Evolutionary conservation across 2,888 invertebrate genomes (phyloP).

Genomic region (Lacanobia wlatinum): DNA sequence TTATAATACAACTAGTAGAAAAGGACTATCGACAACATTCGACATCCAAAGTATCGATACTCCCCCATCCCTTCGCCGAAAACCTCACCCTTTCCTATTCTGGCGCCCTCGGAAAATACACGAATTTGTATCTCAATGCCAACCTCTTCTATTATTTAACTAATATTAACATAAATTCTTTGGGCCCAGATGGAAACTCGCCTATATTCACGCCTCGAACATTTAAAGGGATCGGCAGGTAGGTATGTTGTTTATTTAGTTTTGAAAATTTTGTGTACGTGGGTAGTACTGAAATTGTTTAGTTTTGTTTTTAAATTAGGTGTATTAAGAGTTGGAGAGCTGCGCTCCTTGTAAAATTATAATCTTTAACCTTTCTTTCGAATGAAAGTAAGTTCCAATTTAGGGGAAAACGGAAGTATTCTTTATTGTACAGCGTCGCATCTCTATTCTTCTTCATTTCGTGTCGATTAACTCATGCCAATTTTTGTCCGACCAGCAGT

Average conservation of each 20-base stretch:
- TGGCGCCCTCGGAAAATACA: constrained; percentile 67
- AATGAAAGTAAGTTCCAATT: too few species aligned
- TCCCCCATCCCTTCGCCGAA: constrained; percentile 58
- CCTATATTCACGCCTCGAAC: constrained; percentile 57
- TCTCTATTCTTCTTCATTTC: too few species aligned
- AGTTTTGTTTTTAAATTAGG: too few species aligned
- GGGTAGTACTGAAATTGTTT: not conserved
- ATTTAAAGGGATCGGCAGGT: constrained; percentile 43
- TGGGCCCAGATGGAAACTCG: constrained; percentile 65
- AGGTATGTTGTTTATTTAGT: constrained; percentile 27
- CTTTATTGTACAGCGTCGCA: too few species aligned
- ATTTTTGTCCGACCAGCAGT: too few species aligned
- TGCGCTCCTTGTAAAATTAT: too few species aligned
- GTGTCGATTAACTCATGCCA: too few species aligned
- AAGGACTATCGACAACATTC: constrained; percentile 39
- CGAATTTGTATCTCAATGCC: constrained; percentile 80
- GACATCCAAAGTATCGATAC: constrained; percentile 52
- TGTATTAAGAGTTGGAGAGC: too few species aligned
- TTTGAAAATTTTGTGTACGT: constrained; percentile 4
- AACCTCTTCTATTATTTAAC: constrained; percentile 78
- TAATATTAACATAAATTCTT: constrained; percentile 76
- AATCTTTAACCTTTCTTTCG: too few species aligned
- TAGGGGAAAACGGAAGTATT: too few species aligned
- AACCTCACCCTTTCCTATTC: constrained; percentile 73
- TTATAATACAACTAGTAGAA: too few species aligned